Base-by-base conservation (phyloP, 1,140 invertebrate species). In the Melanaphis sacchari region DNA sequence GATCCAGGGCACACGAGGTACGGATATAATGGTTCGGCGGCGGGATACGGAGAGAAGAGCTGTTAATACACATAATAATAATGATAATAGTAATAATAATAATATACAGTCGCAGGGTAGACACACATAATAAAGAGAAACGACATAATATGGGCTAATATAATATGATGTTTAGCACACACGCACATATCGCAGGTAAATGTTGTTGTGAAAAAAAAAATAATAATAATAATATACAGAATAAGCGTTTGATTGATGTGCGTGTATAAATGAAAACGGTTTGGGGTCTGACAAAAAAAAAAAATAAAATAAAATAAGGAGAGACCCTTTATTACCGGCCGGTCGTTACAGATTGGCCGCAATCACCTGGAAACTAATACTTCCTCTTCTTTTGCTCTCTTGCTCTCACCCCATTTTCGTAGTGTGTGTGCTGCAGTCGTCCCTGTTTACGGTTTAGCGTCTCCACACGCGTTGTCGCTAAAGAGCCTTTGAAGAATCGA, bases 181-280 rank as follows among this genome's bases (percentile, higher is more conserved):
- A 82, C 76, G 22, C 41, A 43, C 40, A 31, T 46, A 22, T 52
- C 81, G 21, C 91, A 93, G 91, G 91, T 93, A 93, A 93, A 93
- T 85, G 91, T 93, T 92, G 91, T 92, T 93, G 91, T 93, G 91
- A 93, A 93, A 84, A 93, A 81, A 59, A 59, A 76, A 38, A 90
- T 3, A 91, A 15, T 76, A 43, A 91, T 76, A 41, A 81, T 46
- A 81, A 36, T 41, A 54, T 52, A 92, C 24, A 85, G 81, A 93
- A 93, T 93, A 93, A 93, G 91, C 91, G 91, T 93, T 93, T 93
- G 91, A 93, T 93, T 93, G 91, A 93, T 93, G 91, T 93, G 91
- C 91, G 91, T 40, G 91, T 85, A 93, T 93, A 93, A 84, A 93
- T 85, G 38, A 84, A 92, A 93, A 93, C 91, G 91, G 91, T 93